Evolutionary conservation across 2,888 invertebrate species (phyloP), one percentile per base, ranked within the genome.

Genomic region (Cryptocheilus praepositus): DNA sequence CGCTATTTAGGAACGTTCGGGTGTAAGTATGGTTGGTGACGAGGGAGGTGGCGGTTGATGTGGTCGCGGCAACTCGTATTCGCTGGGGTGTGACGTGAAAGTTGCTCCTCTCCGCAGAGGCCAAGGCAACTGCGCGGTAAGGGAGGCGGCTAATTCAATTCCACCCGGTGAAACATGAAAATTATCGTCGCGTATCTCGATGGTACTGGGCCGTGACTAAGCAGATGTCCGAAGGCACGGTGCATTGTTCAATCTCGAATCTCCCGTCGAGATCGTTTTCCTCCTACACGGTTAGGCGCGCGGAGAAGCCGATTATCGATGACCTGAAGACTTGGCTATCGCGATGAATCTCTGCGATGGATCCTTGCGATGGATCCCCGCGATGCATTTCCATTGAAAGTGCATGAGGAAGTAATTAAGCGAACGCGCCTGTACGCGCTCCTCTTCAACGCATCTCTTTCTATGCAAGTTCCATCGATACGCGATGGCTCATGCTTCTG

Each of bases 131-230:
- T 61, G 54, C 56, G 62, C 60, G 57, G 18, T 58, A 22, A n/a
- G n/a, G n/a, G n/a, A n/a, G n/a, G n/a, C 46, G 22, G 61, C 62
- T 51, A 51, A 63, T 72, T 67, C 67, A 76, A 74, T 74, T 71
- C 71, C 45, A 46, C 36, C 44, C 36, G 8, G 36, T 16, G 15
- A 52, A 28, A 53, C 49, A 61, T 44, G 43, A 62, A 49, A 55
- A 67, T 59, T 75, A 76, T 75, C 73, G 58, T 65, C 68, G 54
- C 63, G 76, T 65, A 72, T 71, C 76, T 66, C 49, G 53, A 44
- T 57, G 63, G 70, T 62, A 73, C 74, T 71, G 74, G 71, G 65
- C 73, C 76, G 68, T 77, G 69, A 78, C 75, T 71, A 74, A 77
- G 70, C 71, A 80, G 76, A 64, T 25, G 25, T 25, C 25, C 61